phyloP scores from a whole-genome alignment of 2,888 invertebrate genomes.

The Ptychoptera contaminata region DNA sequence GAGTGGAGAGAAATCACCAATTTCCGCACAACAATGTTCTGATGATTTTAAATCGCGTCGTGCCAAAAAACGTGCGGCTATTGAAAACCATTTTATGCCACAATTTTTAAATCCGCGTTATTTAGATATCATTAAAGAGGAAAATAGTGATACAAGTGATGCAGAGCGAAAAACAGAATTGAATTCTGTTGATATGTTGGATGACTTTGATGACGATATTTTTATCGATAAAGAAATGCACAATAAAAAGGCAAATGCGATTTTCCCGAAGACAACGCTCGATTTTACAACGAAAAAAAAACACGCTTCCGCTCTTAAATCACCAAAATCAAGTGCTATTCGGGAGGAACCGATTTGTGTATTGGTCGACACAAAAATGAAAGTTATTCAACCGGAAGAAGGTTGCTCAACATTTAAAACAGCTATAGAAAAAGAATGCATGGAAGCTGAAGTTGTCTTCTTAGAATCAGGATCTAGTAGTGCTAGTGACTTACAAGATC shows the following conservation, averaged over 20 bases:
- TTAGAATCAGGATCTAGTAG: slow-evolving; percentile 50
- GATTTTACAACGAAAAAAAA: slow-evolving; percentile 24
- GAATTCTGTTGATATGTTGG: slow-evolving; percentile 14
- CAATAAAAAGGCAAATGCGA: slow-evolving; percentile 25
- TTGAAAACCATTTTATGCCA: slow-evolving; percentile 40
- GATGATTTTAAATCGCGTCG: slow-evolving; percentile 28
- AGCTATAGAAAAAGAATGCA: slow-evolving; percentile 33
- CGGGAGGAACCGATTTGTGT: slow-evolving; percentile 31
- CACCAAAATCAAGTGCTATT: slow-evolving; percentile 22
- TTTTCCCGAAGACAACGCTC: slow-evolving; percentile 28
- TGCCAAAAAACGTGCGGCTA: slow-evolving; percentile 35
- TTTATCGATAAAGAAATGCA: slow-evolving; percentile 27
- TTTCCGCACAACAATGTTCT: background rate
- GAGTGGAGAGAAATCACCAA: background rate
- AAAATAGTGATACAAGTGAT: slow-evolving; percentile 51
- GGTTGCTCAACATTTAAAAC: slow-evolving; percentile 38
- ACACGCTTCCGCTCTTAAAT: slow-evolving; percentile 8
- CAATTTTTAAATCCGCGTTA: slow-evolving; percentile 45
- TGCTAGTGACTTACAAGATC: slow-evolving; percentile 41
- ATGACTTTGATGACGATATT: slow-evolving; percentile 36
- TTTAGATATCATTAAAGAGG: slow-evolving; percentile 64
- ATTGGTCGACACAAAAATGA: slow-evolving; percentile 44
- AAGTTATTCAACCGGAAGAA: slow-evolving; percentile 37
- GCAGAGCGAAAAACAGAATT: slow-evolving; percentile 24
- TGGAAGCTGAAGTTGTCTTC: slow-evolving; percentile 51